A percentile compares a stretch with the other conserved stretches of the same genome.
phyloP scores from a whole-genome alignment of 2,888 invertebrate species.

The Eupithecia inturbata region DNA sequence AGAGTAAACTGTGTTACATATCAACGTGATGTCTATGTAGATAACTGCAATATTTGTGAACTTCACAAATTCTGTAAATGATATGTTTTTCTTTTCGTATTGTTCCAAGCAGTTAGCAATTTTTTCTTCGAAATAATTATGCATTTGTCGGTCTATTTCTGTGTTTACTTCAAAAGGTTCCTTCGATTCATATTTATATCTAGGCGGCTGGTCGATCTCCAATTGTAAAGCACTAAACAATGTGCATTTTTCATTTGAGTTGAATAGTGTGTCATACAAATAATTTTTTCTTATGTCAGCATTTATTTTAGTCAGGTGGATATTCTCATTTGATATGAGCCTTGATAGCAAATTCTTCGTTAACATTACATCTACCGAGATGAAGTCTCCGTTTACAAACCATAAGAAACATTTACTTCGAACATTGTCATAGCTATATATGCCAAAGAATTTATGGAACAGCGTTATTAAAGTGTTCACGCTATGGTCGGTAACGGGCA shows the following conservation, averaged over 20 bases:
- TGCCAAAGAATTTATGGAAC: conserved; percentile 67
- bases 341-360: conserved; percentile 61
- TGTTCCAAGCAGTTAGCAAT: conserved; percentile 43
- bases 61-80: conserved; percentile 54
- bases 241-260: conserved; percentile 63
- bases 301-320: conserved; percentile 36
- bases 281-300: conserved; percentile 37
- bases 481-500: conserved; percentile 67
- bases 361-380: conserved; percentile 46
- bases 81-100: conserved; percentile 46
- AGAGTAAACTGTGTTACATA: conserved; percentile 50
- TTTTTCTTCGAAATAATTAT: conserved; percentile 51
- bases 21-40: conserved; percentile 60
- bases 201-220: conserved; percentile 42
- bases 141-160: conserved; percentile 52
- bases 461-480: conserved; percentile 63
- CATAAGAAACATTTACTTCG: conserved; percentile 65
- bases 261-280: conserved; percentile 62
- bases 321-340: conserved; percentile 67
- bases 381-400: conserved; percentile 59
- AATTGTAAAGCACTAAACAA: conserved; percentile 72
- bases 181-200: conserved; percentile 24
- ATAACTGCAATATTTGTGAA: conserved; percentile 52
- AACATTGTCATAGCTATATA: conserved; percentile 60
- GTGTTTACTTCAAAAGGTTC: conserved; percentile 52